Evolutionary conservation across 2,888 invertebrate genomes (phyloP).

Genomic region (Netelia melanura): DNA sequence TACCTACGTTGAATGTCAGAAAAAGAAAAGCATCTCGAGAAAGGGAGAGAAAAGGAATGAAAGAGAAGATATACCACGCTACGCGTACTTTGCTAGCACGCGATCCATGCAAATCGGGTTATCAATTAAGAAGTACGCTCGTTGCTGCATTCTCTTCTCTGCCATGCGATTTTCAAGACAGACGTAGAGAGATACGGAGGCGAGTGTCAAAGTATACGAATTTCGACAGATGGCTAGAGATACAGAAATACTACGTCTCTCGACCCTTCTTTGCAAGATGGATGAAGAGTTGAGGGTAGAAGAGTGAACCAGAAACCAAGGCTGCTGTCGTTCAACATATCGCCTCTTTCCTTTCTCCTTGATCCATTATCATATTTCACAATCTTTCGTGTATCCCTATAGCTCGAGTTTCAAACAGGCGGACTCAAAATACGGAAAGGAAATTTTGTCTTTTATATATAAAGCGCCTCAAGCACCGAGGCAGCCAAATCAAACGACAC

Average conservation of each 20-base stretch:
- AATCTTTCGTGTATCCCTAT: constrained; percentile 1
- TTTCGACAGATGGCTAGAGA: constrained; percentile 18
- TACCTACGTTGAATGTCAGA: constrained; percentile 31
- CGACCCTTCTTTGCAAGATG: constrained; percentile 4
- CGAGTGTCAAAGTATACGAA: constrained; percentile 34
- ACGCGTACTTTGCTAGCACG: constrained; percentile 53
- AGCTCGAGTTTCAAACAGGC: neutral
- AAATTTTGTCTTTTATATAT: neutral
- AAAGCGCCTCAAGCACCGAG: neutral
- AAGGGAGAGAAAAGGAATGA: neutral
- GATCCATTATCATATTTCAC: neutral
- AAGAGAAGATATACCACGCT: neutral
- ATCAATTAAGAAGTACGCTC: constrained; percentile 66
- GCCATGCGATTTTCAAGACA: neutral
- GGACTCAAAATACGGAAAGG: neutral
- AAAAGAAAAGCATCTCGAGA: neutral
- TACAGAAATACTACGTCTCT: neutral
- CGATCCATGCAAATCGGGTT: constrained; percentile 64
- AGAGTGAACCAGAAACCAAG: constrained; percentile 30
- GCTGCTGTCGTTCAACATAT: constrained; percentile 11
- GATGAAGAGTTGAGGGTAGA: constrained; percentile 32
- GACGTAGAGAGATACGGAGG: neutral
- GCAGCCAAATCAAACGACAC: constrained; percentile 34
- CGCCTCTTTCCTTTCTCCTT: neutral
- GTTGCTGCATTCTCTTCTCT: constrained; percentile 11